Evolutionary conservation across 2,797 vertebrate species (phyloP).

Genomic region (Hemitrygon akajei): DNA sequence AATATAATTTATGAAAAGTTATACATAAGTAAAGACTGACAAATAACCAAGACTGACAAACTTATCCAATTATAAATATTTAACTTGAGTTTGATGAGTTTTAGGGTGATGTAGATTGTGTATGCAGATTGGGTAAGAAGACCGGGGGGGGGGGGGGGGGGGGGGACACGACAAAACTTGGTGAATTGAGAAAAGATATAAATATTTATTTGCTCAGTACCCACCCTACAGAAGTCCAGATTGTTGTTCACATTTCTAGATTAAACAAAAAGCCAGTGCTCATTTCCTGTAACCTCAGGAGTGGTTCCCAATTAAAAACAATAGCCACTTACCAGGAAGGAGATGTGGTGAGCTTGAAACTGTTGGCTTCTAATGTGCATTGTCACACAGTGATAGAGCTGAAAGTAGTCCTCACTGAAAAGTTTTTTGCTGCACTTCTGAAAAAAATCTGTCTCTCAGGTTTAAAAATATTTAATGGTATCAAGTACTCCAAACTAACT

Average conservation of each 20-base stretch:
- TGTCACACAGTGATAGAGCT: neutral
- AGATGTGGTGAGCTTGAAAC: slow-evolving; percentile 8
- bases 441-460: neutral
- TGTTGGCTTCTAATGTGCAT: neutral
- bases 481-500: neutral
- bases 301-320: slow-evolving; percentile 2
- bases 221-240: neutral
- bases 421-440: neutral
- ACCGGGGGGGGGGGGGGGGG: too few relatives aligned
- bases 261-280: slow-evolving; percentile 14
- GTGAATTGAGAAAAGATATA: neutral
- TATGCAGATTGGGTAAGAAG: neutral
- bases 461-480: neutral
- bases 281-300: slow-evolving; percentile 32
- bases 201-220: neutral
- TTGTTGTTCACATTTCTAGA: neutral
- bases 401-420: neutral
- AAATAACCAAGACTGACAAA: too few relatives aligned
- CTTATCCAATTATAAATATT: neutral
- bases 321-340: neutral
- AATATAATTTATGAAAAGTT: too few relatives aligned
- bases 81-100: neutral
- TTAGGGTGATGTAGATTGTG: neutral
- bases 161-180: neutral
- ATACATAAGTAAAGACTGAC: too few relatives aligned